These are phyloP conservation scores for Hemicrepidius hirtus DNA, from an alignment of 2,888 invertebrate species.

Conservation along the genomic window DNA sequence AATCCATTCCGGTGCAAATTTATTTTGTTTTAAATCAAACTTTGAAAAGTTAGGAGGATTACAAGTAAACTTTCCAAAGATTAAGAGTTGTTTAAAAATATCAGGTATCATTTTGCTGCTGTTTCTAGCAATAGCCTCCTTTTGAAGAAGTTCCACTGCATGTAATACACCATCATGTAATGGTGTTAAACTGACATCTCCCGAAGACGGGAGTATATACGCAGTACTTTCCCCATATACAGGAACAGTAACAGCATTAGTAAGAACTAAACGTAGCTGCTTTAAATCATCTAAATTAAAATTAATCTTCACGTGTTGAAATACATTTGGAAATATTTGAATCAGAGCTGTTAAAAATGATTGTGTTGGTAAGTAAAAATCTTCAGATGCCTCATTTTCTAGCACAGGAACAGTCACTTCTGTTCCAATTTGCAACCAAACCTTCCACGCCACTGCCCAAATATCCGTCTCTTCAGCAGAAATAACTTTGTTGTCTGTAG, in stretches of 20 bases:
- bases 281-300: slow-evolving; percentile 84
- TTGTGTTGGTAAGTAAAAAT: slow-evolving; percentile 92
- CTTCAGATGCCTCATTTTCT: slow-evolving; percentile 67
- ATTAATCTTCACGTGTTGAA: slow-evolving; percentile 84
- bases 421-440: slow-evolving; percentile 92
- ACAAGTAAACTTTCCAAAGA: slow-evolving; percentile 82
- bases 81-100: slow-evolving; percentile 80
- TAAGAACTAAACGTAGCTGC: slow-evolving; percentile 85
- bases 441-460: slow-evolving; percentile 89
- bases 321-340: slow-evolving; percentile 96
- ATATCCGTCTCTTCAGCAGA: slow-evolving; percentile 75
- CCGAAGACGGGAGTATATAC: slow-evolving; percentile 84
- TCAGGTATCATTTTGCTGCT: slow-evolving; percentile 79
- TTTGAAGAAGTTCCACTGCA: slow-evolving; percentile 90
- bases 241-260: slow-evolving; percentile 86
- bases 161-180: slow-evolving; percentile 90
- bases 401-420: slow-evolving; percentile 80
- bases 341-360: slow-evolving; percentile 95
- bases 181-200: slow-evolving; percentile 86
- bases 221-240: slow-evolving; percentile 87
- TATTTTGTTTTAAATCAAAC: slow-evolving; percentile 73
- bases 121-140: slow-evolving; percentile 78
- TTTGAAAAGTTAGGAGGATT: slow-evolving; percentile 78
- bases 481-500: slow-evolving; percentile 65
- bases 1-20: slow-evolving; percentile 80